A percentile compares a stretch with the other conserved stretches of the same genome.
These are phyloP conservation scores for Auanema sp. DNA, from an alignment of 2,888 invertebrate species.

Conservation along the genomic window DNA sequence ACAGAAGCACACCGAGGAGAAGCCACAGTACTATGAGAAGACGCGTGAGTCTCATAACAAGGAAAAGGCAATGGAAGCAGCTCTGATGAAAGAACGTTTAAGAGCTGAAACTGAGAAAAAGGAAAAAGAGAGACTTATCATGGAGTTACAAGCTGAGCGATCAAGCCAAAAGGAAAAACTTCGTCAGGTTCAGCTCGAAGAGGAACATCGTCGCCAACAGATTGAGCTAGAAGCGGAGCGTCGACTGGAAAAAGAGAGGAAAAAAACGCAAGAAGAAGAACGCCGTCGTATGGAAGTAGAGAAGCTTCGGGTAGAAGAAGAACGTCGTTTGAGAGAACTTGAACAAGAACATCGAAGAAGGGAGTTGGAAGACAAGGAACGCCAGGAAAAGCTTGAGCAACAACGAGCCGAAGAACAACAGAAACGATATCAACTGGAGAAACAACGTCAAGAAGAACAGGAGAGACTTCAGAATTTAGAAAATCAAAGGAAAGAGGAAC, in stretches of 20 bases:
- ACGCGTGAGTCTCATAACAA: no score
- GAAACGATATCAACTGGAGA: constrained; percentile 5
- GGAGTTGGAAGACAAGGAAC: constrained; percentile 11
- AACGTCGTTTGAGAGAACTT: neutral
- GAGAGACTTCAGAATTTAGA: neutral
- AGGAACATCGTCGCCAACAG: constrained; percentile 7
- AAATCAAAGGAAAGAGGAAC: constrained; percentile 8
- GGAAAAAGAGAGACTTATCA: neutral
- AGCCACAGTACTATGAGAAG: no score
- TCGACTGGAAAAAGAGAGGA: constrained; percentile 6
- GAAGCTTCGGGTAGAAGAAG: constrained; percentile 7
- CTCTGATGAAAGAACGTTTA: no score
- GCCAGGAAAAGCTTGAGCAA: constrained; percentile 4
- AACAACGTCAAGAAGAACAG: constrained; percentile 2
- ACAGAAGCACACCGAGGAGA: no score
- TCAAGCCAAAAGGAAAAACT: neutral
- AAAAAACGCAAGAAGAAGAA: constrained; percentile 2
- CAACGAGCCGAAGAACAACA: constrained; percentile 13
- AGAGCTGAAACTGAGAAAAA: neutral
- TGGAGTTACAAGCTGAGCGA: neutral
- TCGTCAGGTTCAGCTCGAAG: neutral
- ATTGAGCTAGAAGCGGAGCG: constrained; percentile 6
- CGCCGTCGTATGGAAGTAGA: constrained; percentile 3
- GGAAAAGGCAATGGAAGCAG: no score
- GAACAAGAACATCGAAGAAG: constrained; percentile 8